Conservation (phyloP, 2,888 invertebrate species). For the Cenopis cana region DNA sequence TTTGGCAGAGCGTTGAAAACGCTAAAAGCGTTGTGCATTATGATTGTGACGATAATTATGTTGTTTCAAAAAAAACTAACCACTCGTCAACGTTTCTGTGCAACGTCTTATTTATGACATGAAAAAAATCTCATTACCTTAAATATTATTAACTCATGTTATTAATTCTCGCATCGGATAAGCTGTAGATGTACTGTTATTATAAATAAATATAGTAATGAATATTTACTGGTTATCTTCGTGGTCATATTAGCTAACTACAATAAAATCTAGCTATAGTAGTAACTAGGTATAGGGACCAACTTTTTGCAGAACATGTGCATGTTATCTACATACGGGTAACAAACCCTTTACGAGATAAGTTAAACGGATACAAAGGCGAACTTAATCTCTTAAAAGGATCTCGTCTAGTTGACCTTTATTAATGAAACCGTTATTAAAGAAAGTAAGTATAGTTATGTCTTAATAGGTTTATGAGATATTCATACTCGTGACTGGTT, state of each 20-base stretch:
- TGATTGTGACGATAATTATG: too few species aligned
- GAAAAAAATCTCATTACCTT: background rate
- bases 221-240: constrained; percentile 4
- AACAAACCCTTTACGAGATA: constrained; percentile 28
- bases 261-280: too few species aligned
- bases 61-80: too few species aligned
- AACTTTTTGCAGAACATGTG: constrained; percentile 23
- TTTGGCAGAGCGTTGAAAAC: too few species aligned
- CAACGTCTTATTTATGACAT: background rate
- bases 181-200: too few species aligned
- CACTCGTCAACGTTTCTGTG: background rate
- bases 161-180: too few species aligned
- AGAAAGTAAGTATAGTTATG: constrained; percentile 10
- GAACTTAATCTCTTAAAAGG: constrained; percentile 27
- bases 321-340: constrained; percentile 25
- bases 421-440: constrained; percentile 26
- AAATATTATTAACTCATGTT: too few species aligned
- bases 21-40: too few species aligned
- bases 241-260: background rate
- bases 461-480: background rate
- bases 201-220: too few species aligned
- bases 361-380: constrained; percentile 23
- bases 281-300: background rate
- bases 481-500: background rate
- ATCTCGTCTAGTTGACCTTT: constrained; percentile 28